A percentile compares a stretch with the other conserved stretches of the same genome.
Conservation (phyloP, 1,140 invertebrate genomes). For the Magallana gigas region DNA sequence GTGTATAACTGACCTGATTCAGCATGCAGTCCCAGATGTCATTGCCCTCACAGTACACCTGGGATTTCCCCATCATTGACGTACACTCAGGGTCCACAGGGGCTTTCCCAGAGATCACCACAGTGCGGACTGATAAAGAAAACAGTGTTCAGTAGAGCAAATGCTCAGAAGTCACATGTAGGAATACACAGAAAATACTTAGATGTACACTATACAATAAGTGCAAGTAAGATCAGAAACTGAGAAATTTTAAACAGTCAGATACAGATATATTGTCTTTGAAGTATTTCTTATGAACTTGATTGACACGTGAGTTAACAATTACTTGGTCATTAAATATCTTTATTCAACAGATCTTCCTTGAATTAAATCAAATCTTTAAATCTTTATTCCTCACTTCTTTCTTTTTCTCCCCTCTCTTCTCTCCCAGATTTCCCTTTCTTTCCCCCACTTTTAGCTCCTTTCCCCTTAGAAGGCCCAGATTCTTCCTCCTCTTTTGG, state of each 20-base stretch:
- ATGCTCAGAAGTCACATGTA: too few relatives aligned
- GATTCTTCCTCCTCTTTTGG: slow-evolving; percentile 60
- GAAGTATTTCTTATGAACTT: not conserved
- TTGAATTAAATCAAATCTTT: too few relatives aligned
- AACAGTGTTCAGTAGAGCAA: not conserved
- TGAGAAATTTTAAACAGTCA: too few relatives aligned
- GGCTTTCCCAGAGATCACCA: slow-evolving; percentile 78
- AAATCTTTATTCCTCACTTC: not conserved
- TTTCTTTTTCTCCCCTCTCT: slow-evolving; percentile 40
- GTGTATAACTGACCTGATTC: slow-evolving; percentile 77
- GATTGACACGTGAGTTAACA: not conserved
- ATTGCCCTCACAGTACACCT: slow-evolving; percentile 78
- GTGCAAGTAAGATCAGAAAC: too few relatives aligned
- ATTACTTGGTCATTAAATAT: too few relatives aligned
- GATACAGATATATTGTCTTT: not conserved
- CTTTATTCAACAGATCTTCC: too few relatives aligned
- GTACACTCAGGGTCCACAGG: slow-evolving; percentile 80
- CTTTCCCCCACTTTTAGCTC: slow-evolving; percentile 56
- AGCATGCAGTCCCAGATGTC: slow-evolving; percentile 81
- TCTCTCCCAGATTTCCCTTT: slow-evolving; percentile 49
- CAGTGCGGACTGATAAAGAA: slow-evolving; percentile 71
- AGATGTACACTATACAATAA: too few relatives aligned
- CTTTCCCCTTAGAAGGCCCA: slow-evolving; percentile 53
- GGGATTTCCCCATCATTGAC: slow-evolving; percentile 71
- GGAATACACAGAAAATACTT: too few relatives aligned